Conservation (phyloP, 2,113 vertebrate species). For the Phrynocephalus versicolor region DNA sequence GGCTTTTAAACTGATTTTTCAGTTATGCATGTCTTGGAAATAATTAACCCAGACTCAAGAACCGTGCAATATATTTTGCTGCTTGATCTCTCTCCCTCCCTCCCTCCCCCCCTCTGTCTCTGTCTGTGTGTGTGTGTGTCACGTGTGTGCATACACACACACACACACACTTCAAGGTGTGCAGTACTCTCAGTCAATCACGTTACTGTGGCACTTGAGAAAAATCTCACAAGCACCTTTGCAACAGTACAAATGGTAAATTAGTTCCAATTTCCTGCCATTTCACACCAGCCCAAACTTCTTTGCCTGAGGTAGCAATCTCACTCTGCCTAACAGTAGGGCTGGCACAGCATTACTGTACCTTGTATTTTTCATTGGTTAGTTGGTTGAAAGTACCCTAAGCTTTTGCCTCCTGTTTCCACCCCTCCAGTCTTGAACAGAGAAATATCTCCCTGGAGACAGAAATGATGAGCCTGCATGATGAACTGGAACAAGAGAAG, state of each 20-base stretch:
- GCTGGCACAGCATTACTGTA: too few relatives aligned
- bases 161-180: too few relatives aligned
- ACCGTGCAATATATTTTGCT: too few relatives aligned
- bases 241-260: not conserved
- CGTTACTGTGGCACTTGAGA: not conserved
- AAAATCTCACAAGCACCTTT: not conserved
- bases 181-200: not conserved
- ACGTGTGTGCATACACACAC: too few relatives aligned
- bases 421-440: constrained; percentile 86
- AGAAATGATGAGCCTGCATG: constrained; percentile 88
- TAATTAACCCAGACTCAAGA: not conserved
- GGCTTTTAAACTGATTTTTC: not conserved
- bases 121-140: too few relatives aligned
- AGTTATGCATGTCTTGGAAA: not conserved
- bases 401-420: not conserved
- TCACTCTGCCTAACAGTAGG: not conserved
- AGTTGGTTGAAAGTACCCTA: not conserved
- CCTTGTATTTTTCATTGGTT: too few relatives aligned
- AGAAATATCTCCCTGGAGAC: constrained; percentile 91
- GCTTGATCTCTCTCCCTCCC: not conserved
- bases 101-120: not conserved
- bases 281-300: not conserved
- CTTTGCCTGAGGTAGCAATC: not conserved
- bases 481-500: constrained; percentile 96
- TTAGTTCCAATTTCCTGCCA: not conserved